Conservation (phyloP, 1,140 invertebrate species). For the Calliopsis andreniformis region DNA sequence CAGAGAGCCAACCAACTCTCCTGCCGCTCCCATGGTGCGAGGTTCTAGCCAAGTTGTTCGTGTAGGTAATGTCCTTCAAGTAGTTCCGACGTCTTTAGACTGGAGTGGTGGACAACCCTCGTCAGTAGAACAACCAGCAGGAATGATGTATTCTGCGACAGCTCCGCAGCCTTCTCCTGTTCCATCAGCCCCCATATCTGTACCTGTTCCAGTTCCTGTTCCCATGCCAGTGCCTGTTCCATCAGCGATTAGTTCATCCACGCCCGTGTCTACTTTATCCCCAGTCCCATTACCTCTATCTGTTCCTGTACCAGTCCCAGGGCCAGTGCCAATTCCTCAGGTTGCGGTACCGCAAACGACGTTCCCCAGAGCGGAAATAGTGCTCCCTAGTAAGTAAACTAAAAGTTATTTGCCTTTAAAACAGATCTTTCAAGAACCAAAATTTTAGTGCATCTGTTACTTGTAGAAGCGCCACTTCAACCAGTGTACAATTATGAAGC, state of each 20-base stretch:
- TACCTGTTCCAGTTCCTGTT: constrained; percentile 71
- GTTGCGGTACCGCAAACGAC: constrained; percentile 36
- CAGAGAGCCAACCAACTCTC: constrained; percentile 34
- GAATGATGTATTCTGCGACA: constrained; percentile 47
- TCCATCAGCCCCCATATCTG: constrained; percentile 53
- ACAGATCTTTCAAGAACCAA: background rate
- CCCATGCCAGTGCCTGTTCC: constrained; percentile 57
- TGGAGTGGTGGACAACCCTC: constrained; percentile 65
- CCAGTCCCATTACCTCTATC: constrained; percentile 57
- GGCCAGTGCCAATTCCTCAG: constrained; percentile 53
- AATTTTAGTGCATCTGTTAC: background rate
- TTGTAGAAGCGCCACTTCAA: constrained; percentile 63
- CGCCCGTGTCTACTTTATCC: constrained; percentile 44
- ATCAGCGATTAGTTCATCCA: constrained; percentile 25
- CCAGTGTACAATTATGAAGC: constrained; percentile 79
- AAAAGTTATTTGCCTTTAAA: background rate
- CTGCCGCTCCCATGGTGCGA: constrained; percentile 22
- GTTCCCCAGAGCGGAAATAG: constrained; percentile 46
- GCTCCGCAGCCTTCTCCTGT: constrained; percentile 48
- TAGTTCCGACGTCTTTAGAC: constrained; percentile 80
- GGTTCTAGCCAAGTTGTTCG: constrained; percentile 77
- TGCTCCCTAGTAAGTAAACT: constrained; percentile 54
- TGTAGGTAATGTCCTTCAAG: constrained; percentile 82
- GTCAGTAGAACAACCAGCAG: constrained; percentile 40
- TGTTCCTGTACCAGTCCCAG: constrained; percentile 65